phyloP scores from a whole-genome alignment of 2,113 vertebrate genomes.

The Epinephelus cyanopodus region DNA sequence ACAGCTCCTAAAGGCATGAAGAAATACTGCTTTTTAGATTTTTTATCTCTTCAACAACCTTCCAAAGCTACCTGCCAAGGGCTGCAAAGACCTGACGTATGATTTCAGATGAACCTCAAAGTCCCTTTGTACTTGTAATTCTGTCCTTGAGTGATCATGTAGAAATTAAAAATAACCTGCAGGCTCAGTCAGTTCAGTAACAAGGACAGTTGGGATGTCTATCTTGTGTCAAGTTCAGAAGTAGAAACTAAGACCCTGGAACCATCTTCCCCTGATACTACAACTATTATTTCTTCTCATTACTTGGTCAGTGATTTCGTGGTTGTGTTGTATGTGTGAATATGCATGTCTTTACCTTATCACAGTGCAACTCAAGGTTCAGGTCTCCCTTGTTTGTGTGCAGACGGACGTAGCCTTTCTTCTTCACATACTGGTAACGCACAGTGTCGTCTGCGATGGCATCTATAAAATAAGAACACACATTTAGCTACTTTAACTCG shows the following conservation, averaged over 20 bases:
- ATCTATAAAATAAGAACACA: conserved; percentile 61
- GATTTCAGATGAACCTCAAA: neutral
- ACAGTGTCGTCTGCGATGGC: conserved; percentile 93
- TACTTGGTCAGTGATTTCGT: neutral
- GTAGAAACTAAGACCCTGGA: too few relatives aligned
- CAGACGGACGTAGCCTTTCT: conserved; percentile 95
- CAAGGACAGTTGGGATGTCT: neutral
- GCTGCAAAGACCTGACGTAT: neutral
- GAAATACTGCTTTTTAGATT: neutral
- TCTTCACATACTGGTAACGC: conserved; percentile 95
- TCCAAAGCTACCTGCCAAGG: neutral
- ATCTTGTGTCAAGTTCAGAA: neutral
- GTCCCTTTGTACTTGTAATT: neutral
- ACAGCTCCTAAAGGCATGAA: neutral
- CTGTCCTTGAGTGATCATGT: neutral
- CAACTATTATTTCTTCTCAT: neutral
- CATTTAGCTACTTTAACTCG: neutral
- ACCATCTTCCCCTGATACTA: neutral
- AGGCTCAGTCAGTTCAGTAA: neutral
- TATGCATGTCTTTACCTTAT: conserved; percentile 85
- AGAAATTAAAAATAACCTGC: neutral
- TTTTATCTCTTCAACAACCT: neutral
- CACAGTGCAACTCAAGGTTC: conserved; percentile 96
- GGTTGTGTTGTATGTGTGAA: neutral
- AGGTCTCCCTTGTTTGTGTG: conserved; percentile 95